Evolutionary conservation across 2,113 vertebrate species (phyloP), one percentile per base, ranked within the genome.

Genomic region (Fulmarus glacialis): DNA sequence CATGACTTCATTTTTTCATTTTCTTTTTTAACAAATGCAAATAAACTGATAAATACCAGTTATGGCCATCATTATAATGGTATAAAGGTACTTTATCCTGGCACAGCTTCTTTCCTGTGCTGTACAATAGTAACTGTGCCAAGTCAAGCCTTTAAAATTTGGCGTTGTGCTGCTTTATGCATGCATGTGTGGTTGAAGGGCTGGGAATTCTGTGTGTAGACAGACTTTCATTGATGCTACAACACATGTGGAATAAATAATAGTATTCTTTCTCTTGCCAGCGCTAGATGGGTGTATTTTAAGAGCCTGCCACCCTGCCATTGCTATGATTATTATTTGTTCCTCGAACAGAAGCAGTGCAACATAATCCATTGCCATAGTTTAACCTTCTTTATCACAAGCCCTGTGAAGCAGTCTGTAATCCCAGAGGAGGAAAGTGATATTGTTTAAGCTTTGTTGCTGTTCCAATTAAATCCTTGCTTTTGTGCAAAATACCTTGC

Each of bases 341-440:
- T 94, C 74, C 63, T 95, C 59, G 86, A 73, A 74, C 71, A 94
- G 74, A 94, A 96, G 66, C 70, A 55, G 78, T 77, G 74, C 70
- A 62, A 68, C 70, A 62, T 90, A 96, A 96, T 97, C 95, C 94
- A 97, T 96, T 96, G 93, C 93, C 90, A 59, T 74, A 96, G 95
- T 96, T 96, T 96, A 97, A 94, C 95, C 94, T 97, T 56, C 72
- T 96, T 96, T 96, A 83, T 96, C 91, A 56, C 78, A 94, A 94
- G 56, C 91, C 84, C 71, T 7, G 0, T 83, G 94, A 95, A 97
- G 93, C 93, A 92, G 89, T 43, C 91, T 90, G 74, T 93, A 95
- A 93, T 96, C 94, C 96, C 94, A 86, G 59, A 71, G 89, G 91
- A 90, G 10, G 52, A 83, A 82, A 93, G 87, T 83, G 96, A 96